These are phyloP conservation scores for Pygmarrhopalites habei DNA, from an alignment of 1,140 invertebrate species.

Conservation along the genomic window DNA sequence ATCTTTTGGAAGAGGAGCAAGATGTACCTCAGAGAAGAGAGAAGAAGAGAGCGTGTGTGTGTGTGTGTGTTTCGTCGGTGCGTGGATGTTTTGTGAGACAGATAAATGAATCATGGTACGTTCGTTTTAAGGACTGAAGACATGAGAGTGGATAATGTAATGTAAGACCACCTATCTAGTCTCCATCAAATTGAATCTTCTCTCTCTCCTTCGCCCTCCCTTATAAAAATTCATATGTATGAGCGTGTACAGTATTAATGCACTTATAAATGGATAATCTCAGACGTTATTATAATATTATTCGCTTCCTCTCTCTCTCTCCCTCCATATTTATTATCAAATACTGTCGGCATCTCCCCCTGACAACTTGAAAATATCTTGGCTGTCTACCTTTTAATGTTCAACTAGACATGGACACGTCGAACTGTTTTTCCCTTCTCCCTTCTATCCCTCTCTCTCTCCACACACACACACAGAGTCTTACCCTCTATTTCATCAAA, in stretches of 20 bases:
- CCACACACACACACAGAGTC: too few relatives aligned
- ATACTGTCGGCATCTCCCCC: too few relatives aligned
- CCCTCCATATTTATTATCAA: too few relatives aligned
- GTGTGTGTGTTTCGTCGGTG: neutral
- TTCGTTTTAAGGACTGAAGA: conserved; percentile 7
- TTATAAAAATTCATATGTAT: neutral
- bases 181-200: neutral
- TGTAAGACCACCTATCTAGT: conserved; percentile 14
- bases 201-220: neutral
- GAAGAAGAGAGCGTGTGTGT: neutral
- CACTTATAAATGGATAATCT: conserved; percentile 6
- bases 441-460: too few relatives aligned
- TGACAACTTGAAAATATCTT: too few relatives aligned
- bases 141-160: conserved; percentile 14
- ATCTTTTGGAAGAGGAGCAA: neutral
- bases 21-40: neutral
- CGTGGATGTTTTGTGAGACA: conserved; percentile 17
- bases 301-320: too few relatives aligned
- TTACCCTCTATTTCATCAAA: too few relatives aligned
- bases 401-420: too few relatives aligned
- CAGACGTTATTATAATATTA: too few relatives aligned
- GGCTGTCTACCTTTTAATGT: too few relatives aligned
- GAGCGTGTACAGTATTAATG: neutral
- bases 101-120: conserved; percentile 17
- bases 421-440: too few relatives aligned